Base-by-base conservation (phyloP, 2,113 vertebrate genomes). In the Anguilla rostrata region DNA sequence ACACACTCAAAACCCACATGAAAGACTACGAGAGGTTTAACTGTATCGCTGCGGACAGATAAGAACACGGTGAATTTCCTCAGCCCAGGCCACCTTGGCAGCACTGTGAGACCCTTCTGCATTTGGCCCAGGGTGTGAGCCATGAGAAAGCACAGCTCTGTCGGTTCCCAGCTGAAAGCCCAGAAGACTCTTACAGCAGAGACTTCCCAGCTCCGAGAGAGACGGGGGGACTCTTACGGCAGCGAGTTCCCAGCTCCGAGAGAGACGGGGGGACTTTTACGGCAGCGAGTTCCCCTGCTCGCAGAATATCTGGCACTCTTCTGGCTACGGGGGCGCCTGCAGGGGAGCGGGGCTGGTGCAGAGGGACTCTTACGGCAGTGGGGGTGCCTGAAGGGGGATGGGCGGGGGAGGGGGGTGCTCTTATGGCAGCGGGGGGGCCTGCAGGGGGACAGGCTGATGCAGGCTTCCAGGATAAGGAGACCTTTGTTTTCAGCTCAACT, bases 401-500 rank as follows among this genome's bases (percentile, higher is more conserved):
- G 89, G 92, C 90, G 89, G 88, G 92, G 93, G 92, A 91, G 91
- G 89, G 90, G 92, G 20, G 82, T 6, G 43, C 82, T 83, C 49
- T 83, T 83, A 83, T 26, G 12, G 60, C 60, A 66, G 81, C 16
- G 18, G 57, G 15, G 63, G 81, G 91, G 26, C 29, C 57, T n/a
- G 82, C 57, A 85, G 75, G 84, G 83, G 95, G 94, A 93, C 92
- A 90, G 94, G 95, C 95, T 95, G 95, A 95, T 93, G 95, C 96
- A 97, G 96, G 95, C 95, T 95, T 94, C 92, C 87, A 94, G 97
- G 95, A 99, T 97, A 98, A 98, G 96, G 96, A 91, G 92, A 93
- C 90, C 97, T 98, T 98, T 98, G 97, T 98, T 97, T 96, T 93
- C 96, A 94, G 93, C 93, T 95, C 89, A 93, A 94, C 95, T 95